Conservation (phyloP, 2,888 invertebrate species). For the Pseudanteris insignis region DNA sequence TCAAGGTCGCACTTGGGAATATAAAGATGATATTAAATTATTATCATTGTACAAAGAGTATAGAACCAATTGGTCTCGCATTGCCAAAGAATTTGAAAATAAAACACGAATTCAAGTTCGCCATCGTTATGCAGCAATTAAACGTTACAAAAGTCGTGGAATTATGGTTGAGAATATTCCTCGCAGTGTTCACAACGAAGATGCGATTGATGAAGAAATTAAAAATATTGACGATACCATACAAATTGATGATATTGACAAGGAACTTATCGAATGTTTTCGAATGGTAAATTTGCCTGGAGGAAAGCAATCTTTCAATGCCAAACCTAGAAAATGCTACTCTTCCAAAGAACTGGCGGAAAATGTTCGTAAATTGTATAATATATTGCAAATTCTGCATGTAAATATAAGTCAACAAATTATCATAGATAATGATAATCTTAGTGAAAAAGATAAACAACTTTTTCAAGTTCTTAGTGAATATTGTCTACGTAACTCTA, state of each 20-base stretch:
- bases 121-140: conserved; percentile 70
- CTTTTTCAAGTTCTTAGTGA: conserved; percentile 47
- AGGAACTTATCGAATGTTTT: conserved; percentile 54
- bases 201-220: conserved; percentile 3
- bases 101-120: conserved; percentile 72
- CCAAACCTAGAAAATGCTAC: conserved; percentile 37
- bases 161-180: conserved; percentile 29
- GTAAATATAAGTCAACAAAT: conserved; percentile 51
- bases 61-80: conserved; percentile 68
- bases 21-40: conserved; percentile 69
- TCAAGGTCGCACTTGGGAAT: conserved; percentile 45
- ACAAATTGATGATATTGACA: conserved; percentile 52
- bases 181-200: conserved; percentile 1
- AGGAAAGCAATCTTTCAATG: not conserved
- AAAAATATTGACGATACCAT: not conserved
- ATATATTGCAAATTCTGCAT: conserved; percentile 57
- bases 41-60: conserved; percentile 68
- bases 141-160: conserved; percentile 50
- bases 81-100: conserved; percentile 69
- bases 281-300: not conserved
- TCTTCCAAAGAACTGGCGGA: conserved; percentile 59
- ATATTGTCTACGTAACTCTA: conserved; percentile 6
- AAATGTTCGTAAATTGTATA: conserved; percentile 65
- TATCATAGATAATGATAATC: conserved; percentile 32
- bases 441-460: conserved; percentile 51